These are phyloP conservation scores for Xanthorhoe designata DNA, from an alignment of 2,888 invertebrate genomes.

Conservation along the genomic window DNA sequence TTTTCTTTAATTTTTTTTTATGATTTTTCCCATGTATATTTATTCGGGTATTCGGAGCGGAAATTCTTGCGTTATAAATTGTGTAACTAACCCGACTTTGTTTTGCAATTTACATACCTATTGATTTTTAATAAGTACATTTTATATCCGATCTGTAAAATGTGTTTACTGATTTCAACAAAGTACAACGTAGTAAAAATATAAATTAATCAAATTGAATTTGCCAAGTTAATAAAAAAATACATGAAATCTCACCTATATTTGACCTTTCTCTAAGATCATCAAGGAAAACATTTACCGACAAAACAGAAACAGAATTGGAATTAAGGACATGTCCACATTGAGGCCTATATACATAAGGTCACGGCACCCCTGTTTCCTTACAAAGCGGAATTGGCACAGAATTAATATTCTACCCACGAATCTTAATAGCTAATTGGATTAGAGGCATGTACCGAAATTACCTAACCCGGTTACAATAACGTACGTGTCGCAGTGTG, in stretches of 20 bases:
- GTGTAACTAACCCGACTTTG: too few species aligned
- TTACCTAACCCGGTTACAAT: constrained; percentile 82
- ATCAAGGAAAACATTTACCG: constrained; percentile 19
- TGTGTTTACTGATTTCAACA: too few species aligned
- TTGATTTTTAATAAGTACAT: too few species aligned
- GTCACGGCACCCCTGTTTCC: constrained; percentile 64
- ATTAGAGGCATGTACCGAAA: constrained; percentile 83
- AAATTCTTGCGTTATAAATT: too few species aligned
- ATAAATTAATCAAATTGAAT: too few species aligned
- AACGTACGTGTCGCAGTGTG: constrained; percentile 67
- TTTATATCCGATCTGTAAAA: too few species aligned
- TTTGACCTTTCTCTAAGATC: background rate
- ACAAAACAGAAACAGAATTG: constrained; percentile 37
- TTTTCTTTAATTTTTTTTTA: too few species aligned
- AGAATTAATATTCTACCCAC: constrained; percentile 83
- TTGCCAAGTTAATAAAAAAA: too few species aligned
- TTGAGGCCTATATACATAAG: constrained; percentile 58
- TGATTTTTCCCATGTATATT: too few species aligned
- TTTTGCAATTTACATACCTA: too few species aligned
- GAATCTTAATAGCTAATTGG: constrained; percentile 86
- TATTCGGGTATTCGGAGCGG: too few species aligned
- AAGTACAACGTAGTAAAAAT: too few species aligned
- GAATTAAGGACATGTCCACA: constrained; percentile 38
- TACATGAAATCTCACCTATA: background rate
- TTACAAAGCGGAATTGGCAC: constrained; percentile 72